A percentile compares a stretch with the other conserved stretches of the same genome.
phyloP scores from a whole-genome alignment of 2,113 vertebrate species.

The Marmota monax region DNA sequence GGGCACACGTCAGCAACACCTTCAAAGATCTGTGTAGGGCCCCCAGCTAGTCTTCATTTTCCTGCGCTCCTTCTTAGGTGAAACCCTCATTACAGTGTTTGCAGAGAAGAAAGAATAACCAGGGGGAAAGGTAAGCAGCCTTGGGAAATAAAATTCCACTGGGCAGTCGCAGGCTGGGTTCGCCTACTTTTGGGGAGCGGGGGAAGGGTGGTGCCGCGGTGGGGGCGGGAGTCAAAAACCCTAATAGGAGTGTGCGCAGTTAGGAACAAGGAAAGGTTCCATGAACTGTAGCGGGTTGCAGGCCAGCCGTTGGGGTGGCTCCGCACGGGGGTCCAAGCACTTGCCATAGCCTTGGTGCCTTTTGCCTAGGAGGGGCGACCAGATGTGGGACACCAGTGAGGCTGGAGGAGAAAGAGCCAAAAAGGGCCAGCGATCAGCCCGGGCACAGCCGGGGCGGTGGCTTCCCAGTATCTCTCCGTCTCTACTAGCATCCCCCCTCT shows the following conservation, averaged over 20 bases:
- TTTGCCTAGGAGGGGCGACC: neutral
- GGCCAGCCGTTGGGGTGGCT: neutral
- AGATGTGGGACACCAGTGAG: neutral
- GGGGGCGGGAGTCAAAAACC: neutral
- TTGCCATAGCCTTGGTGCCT: neutral
- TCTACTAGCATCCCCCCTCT: neutral
- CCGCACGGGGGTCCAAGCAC: neutral
- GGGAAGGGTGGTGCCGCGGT: rapidly evolving
- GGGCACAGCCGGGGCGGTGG: neutral
- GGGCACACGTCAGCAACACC: neutral
- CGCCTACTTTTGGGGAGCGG: neutral
- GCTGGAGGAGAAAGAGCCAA: rapidly evolving
- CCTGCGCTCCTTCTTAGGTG: neutral
- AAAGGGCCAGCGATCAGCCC: too few species aligned
- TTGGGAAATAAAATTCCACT: neutral
- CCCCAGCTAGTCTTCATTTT: neutral
- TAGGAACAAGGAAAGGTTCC: neutral
- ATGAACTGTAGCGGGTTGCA: rapidly evolving
- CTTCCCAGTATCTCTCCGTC: neutral
- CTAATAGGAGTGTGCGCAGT: too few species aligned
- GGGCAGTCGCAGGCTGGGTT: neutral
- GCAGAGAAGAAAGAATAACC: neutral
- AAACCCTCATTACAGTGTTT: neutral
- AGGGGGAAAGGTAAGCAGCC: neutral
- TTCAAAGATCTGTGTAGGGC: neutral